phyloP scores from a whole-genome alignment of 2,888 invertebrate species.

The Scaptomyza polygonia region DNA sequence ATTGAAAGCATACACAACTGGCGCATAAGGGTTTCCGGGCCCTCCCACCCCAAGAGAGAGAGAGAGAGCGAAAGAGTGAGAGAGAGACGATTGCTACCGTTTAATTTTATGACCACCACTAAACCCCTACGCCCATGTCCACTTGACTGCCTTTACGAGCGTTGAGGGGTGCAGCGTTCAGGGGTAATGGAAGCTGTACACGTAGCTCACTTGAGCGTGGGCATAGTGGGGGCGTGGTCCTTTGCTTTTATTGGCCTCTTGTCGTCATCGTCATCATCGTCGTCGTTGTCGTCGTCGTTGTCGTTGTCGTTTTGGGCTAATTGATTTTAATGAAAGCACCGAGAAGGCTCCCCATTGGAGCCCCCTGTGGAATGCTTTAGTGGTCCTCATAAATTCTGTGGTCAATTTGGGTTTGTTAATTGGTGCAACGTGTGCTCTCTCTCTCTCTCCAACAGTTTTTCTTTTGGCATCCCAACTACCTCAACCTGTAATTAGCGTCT shows the following conservation, averaged over 20 bases:
- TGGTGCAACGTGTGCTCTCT: slow-evolving; percentile 67
- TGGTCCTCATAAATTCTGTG: slow-evolving; percentile 77
- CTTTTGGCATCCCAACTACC: slow-evolving; percentile 6
- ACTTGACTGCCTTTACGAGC: slow-evolving; percentile 73
- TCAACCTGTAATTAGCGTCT: slow-evolving; percentile 63
- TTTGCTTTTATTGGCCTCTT: slow-evolving; percentile 79
- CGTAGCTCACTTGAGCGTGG: slow-evolving; percentile 36
- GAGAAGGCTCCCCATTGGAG: slow-evolving; percentile 28
- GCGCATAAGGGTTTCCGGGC: slow-evolving; percentile 34
- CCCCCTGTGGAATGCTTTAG: slow-evolving; percentile 39
- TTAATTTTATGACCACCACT: slow-evolving; percentile 71
- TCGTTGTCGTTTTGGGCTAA: slow-evolving; percentile 60
- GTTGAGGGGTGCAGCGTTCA: slow-evolving; percentile 28
- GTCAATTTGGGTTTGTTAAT: slow-evolving; percentile 82
- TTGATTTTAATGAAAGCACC: slow-evolving; percentile 76
- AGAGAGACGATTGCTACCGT: slow-evolving; percentile 56
- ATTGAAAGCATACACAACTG: slow-evolving; percentile 77
- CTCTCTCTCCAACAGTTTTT: slow-evolving; percentile 21
- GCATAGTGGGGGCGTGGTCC: slow-evolving; percentile 57
- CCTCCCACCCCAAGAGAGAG: slow-evolving; percentile 18
- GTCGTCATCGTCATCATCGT: slow-evolving; percentile 32
- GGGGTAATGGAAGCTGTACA: slow-evolving; percentile 12
- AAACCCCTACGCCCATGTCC: slow-evolving; percentile 48
- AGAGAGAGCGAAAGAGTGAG: not conserved
- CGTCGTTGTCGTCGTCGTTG: slow-evolving; percentile 14